phyloP scores from a whole-genome alignment of 1,140 invertebrate genomes.

The Ceratina japonica region DNA sequence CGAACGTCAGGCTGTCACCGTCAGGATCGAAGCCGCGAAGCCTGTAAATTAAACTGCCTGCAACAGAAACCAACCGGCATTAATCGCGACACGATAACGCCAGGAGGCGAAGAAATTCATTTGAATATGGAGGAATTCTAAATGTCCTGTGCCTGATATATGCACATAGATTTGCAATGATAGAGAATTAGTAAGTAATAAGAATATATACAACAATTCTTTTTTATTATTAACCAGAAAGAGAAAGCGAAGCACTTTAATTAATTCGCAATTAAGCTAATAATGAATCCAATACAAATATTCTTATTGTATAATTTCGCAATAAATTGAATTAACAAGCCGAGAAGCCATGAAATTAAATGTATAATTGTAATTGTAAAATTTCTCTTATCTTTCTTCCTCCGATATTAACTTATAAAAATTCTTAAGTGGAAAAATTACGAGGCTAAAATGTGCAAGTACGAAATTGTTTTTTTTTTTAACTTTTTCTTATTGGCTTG shows the following conservation, averaged over 20 bases:
- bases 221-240: not conserved
- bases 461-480: too few relatives aligned
- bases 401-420: not conserved
- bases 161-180: not conserved
- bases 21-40: constrained; percentile 91
- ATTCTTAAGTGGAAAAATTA: too few relatives aligned
- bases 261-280: not conserved
- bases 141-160: not conserved
- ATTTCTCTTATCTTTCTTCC: not conserved
- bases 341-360: not conserved
- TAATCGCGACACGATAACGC: constrained; percentile 29
- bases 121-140: constrained; percentile 1
- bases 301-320: not conserved
- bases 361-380: not conserved
- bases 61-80: constrained; percentile 68
- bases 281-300: not conserved
- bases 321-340: not conserved
- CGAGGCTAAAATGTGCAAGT: too few relatives aligned
- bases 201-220: not conserved
- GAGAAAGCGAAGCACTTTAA: not conserved
- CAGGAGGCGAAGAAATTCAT: constrained; percentile 32
- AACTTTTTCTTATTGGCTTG: too few relatives aligned
- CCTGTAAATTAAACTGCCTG: constrained; percentile 91
- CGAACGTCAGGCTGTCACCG: constrained; percentile 91
- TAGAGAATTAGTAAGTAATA: not conserved